Evolutionary conservation across 2,113 vertebrate species (phyloP), one percentile per base, ranked within the genome.

Genomic region (Origma solitaria): DNA sequence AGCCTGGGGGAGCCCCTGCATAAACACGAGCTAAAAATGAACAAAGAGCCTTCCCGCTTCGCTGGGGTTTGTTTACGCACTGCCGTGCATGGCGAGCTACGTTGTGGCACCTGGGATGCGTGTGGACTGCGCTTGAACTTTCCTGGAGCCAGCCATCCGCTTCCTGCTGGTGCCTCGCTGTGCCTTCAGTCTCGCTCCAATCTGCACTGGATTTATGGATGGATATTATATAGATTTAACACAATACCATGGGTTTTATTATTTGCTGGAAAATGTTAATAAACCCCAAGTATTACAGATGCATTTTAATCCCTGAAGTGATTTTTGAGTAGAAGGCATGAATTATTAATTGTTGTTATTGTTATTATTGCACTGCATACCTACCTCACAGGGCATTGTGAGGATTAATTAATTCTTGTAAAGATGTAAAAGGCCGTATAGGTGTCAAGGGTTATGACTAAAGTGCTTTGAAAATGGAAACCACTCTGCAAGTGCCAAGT

Each of bases 321-420:
- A 95, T 96, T 96, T 96, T 94, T 88, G 64, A 97, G 88, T 90
- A 92, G 93, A 92, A 88, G 6, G 27, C 72, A 96, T 95, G 92
- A 96, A 96, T 96, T 94, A 97, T 97, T 95, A 95, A 96, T 96
- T 90, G 68, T 92, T 96, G 86, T 96, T 96, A 83, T 91, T 96
- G 86, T 96, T 96, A 54, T 89, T 95, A 92, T 60, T 77, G 88
- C 86, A 88, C 73, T 20, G 33, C 88, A 61, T 90, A 96, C 82
- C 92, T 96, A 94, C 84, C 95, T 97, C 95, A 60, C 72, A 94
- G 93, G 94, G 91, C 93, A 86, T 10, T 56, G 80, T n/a, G 82
- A 96, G 92, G 94, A 95, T 96, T 97, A 96, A 97, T 97, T 97
- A 96, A 97, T 97, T 96, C 94, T 96, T 96, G 95, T 95, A 96